Evolutionary conservation across 2,888 invertebrate genomes (phyloP).

Genomic region (Leucoma salicis): DNA sequence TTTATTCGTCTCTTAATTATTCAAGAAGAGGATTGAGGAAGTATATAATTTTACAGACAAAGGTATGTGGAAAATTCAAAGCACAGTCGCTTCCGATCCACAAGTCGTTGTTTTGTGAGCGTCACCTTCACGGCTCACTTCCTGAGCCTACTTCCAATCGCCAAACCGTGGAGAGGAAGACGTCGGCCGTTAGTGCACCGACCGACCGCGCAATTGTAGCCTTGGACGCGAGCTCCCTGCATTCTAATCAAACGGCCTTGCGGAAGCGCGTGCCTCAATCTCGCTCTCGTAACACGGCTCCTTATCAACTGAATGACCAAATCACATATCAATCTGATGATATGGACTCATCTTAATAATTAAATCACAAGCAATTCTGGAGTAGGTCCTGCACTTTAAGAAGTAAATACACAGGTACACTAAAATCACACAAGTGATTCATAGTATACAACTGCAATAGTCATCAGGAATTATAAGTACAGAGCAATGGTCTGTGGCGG

Average conservation of each 20-base stretch:
- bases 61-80: conserved; percentile 70
- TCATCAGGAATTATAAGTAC: conserved; percentile 54
- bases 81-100: conserved; percentile 74
- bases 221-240: conserved; percentile 79
- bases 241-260: conserved; percentile 80
- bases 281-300: conserved; percentile 66
- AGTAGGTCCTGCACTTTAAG: too few species aligned
- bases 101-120: conserved; percentile 55
- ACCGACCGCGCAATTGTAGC: conserved; percentile 43
- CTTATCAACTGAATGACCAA: conserved; percentile 55
- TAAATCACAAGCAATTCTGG: too few species aligned
- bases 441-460: conserved; percentile 38
- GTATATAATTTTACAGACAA: conserved; percentile 49
- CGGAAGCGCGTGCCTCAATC: conserved; percentile 74
- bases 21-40: conserved; percentile 57
- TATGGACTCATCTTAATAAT: conserved; percentile 25
- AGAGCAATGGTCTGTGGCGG: conserved; percentile 45
- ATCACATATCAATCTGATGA: conserved; percentile 36
- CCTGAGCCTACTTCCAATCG: conserved; percentile 66
- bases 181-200: conserved; percentile 67
- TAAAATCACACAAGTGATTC: conserved; percentile 12
- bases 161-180: conserved; percentile 70
- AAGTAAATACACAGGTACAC: too few species aligned
- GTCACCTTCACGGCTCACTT: conserved; percentile 73
- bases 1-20: conserved; percentile 42